phyloP scores from a whole-genome alignment of 2,797 vertebrate species.

The Hephaestus fuliginosus region DNA sequence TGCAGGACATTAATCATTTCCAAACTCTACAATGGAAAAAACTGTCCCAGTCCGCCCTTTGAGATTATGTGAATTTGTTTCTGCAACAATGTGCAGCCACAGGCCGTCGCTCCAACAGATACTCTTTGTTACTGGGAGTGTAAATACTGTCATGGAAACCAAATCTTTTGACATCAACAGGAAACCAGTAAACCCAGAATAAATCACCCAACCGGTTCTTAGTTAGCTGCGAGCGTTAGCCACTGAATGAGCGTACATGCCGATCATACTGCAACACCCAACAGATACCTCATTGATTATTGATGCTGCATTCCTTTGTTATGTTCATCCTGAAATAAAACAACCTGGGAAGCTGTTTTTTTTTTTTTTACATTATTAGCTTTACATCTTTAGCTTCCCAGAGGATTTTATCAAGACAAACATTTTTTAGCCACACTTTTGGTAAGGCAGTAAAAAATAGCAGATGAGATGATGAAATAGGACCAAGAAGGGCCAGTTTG shows the following conservation, averaged over 20 bases:
- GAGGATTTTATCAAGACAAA: no score
- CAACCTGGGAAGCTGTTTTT: no score
- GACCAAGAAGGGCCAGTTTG: no score
- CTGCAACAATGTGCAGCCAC: background rate
- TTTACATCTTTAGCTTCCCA: no score
- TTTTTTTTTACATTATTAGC: no score
- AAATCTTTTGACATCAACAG: constrained; percentile 23
- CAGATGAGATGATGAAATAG: background rate
- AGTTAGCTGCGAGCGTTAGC: background rate
- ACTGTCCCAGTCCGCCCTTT: background rate
- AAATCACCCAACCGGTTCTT: constrained; percentile 15
- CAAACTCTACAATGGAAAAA: background rate
- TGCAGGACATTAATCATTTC: background rate
- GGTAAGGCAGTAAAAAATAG: no score
- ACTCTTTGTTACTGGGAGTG: background rate
- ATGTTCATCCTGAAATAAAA: background rate
- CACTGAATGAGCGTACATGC: background rate
- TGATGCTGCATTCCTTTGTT: background rate
- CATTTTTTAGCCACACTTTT: no score
- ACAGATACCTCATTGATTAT: background rate
- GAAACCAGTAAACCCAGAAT: constrained; percentile 2
- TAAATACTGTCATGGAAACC: constrained; percentile 13
- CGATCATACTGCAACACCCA: background rate
- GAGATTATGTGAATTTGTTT: background rate
- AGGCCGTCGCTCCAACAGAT: background rate